Base-by-base conservation (phyloP, 2,888 invertebrate species). In the Aphodius sticticus region DNA sequence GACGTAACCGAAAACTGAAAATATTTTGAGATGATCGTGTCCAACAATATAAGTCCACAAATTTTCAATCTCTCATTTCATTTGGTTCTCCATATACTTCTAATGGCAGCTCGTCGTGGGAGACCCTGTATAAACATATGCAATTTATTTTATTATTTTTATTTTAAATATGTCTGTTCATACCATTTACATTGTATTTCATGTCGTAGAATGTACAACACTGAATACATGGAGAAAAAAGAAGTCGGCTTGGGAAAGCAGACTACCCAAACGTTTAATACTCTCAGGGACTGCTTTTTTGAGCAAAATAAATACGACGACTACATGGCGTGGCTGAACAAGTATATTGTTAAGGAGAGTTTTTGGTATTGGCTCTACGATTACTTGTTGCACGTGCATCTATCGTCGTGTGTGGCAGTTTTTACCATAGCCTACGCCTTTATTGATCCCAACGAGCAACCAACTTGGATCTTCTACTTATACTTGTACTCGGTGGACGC, bases 341-440 rank as follows among this genome's bases (percentile, higher is more conserved):
- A 70, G 14, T 74, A 14, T 14, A 76, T 81, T 26, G 26, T 76
- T 16, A 15, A 16, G 15, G 78, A 79, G 12, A 35, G 69, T 7
- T 36, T 70, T 12, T 79, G 78, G 77, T 81, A 79, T 76, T 75
- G 77, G 77, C 37, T 81, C 6, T 81, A 72, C 70, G 77, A 79
- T 16, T 81, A 81, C 35, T 35, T 81, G 2, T 36, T 81, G 53
- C 78, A 79, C 53, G 81, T 81, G 4, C 81, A 81, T 38, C 12
- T 79, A 6, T 78, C 81, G 15, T 69, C 79, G 1, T 70, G 78
- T 14, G n/a, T 78, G 6, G 77, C 77, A 16, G 77, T 78, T 16
- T 37, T 14, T 12, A 77, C 74, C 16, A 75, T 81, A 75, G 81
- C 77, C 1, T 69, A 74, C 74, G 74, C 74, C 6, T 74, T 74